Evolutionary conservation across 1,140 invertebrate species (phyloP).

Genomic region (Radopholus similis): DNA sequence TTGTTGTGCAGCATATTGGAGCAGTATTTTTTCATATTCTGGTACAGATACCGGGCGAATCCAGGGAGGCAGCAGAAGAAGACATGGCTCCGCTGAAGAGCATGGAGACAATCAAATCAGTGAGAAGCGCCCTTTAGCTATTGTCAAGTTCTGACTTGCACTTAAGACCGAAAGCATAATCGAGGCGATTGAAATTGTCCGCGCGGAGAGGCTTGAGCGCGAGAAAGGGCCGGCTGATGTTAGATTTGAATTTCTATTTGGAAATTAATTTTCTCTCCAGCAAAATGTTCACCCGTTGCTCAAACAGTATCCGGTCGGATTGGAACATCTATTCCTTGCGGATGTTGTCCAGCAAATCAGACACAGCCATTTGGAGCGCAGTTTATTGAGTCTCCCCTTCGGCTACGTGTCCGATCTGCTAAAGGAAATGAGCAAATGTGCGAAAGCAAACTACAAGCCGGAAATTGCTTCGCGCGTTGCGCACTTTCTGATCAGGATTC

Average conservation of each 20-base stretch:
- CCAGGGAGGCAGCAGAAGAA: conserved; percentile 62
- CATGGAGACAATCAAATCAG: conserved; percentile 68
- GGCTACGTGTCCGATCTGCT: conserved; percentile 75
- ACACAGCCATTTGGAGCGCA: conserved; percentile 75
- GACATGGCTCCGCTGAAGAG: conserved; percentile 27
- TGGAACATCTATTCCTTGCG: conserved; percentile 49
- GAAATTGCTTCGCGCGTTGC: conserved; percentile 75
- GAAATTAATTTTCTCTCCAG: conserved; percentile 68
- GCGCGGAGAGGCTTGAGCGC: conserved; percentile 29
- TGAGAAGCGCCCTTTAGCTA: not conserved
- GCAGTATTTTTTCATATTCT: conserved; percentile 65
- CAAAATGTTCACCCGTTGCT: conserved; percentile 7
- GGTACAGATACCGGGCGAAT: conserved; percentile 49
- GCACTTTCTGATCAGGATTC: conserved; percentile 65
- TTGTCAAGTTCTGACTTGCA: not conserved
- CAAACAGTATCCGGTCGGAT: not conserved
- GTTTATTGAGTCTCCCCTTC: conserved; percentile 79
- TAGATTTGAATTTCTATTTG: conserved; percentile 72
- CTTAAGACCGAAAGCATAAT: conserved; percentile 51
- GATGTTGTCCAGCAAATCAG: conserved; percentile 31
- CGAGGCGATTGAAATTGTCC: conserved; percentile 55
- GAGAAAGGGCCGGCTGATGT: conserved; percentile 36
- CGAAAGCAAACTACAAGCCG: conserved; percentile 69
- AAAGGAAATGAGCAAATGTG: conserved; percentile 69
- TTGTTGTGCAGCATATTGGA: conserved; percentile 54